A percentile compares a stretch with the other conserved stretches of the same genome.
Evolutionary conservation across 2,797 vertebrate species (phyloP).

Genomic region (Alosa sapidissima): DNA sequence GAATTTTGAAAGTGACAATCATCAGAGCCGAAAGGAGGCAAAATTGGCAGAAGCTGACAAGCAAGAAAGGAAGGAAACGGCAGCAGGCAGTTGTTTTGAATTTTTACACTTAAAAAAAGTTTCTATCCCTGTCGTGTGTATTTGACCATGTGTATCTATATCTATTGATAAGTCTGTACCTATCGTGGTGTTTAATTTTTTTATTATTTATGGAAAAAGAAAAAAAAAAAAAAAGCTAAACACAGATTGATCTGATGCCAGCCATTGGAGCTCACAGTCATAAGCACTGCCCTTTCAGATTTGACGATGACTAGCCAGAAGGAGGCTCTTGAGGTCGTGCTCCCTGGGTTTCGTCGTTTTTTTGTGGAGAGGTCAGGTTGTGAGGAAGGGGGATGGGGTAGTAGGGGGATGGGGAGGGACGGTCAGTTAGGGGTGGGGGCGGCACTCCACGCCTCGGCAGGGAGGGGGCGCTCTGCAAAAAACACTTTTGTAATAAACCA

Average conservation of each 20-base stretch:
- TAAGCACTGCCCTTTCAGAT: constrained; percentile 67
- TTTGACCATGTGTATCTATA: constrained; percentile 62
- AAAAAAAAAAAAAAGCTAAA: constrained; percentile 22
- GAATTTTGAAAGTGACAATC: constrained; percentile 8
- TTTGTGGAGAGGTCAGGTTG: constrained; percentile 1
- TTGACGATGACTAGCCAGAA: constrained; percentile 36
- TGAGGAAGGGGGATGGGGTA: neutral
- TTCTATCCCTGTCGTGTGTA: constrained; percentile 65
- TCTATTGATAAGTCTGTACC: constrained; percentile 50
- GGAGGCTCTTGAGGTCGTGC: constrained; percentile 24
- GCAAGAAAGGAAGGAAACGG: constrained; percentile 54
- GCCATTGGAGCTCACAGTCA: constrained; percentile 62
- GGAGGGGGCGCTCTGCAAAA: constrained; percentile 64
- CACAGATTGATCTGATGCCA: constrained; percentile 54
- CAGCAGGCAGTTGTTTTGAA: constrained; percentile 62
- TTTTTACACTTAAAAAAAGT: constrained; percentile 64
- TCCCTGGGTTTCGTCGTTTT: constrained; percentile 17
- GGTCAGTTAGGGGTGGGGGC: neutral
- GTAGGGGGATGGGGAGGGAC: neutral
- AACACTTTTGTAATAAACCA: constrained; percentile 84
- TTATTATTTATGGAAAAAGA: constrained; percentile 22
- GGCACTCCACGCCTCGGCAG: constrained; percentile 69
- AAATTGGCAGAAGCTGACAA: constrained; percentile 56
- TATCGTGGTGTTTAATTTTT: constrained; percentile 46
- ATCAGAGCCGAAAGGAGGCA: neutral